A percentile compares a stretch with the other conserved stretches of the same genome.
These are phyloP conservation scores for Ditylenchus weischeri DNA, from an alignment of 2,888 invertebrate species.

Conservation along the genomic window DNA sequence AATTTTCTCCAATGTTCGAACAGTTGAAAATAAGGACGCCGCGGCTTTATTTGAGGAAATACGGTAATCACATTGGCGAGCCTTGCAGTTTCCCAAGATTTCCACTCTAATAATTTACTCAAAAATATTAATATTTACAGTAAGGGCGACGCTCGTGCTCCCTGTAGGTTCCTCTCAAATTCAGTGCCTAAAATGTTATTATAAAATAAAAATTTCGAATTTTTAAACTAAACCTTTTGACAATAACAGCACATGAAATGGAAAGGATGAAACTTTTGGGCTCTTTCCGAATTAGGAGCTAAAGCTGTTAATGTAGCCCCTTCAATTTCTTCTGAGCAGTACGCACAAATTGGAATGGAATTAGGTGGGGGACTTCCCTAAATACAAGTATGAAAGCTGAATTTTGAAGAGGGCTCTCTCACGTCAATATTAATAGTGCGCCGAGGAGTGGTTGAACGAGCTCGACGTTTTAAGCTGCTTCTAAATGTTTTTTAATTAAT, in stretches of 20 bases:
- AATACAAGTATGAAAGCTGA: constrained; percentile 2
- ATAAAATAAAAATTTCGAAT: not conserved
- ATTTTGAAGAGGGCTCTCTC: not conserved
- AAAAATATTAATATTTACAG: constrained; percentile 30
- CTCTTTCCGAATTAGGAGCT: constrained; percentile 79
- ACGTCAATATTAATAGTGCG: constrained; percentile 52
- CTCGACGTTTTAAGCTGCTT: constrained; percentile 49
- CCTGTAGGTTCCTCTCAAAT: constrained; percentile 56
- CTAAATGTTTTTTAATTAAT: constrained; percentile 20
- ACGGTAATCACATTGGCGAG: no score
- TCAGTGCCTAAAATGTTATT: constrained; percentile 42
- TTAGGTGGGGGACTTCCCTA: constrained; percentile 46
- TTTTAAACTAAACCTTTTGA: constrained; percentile 66
- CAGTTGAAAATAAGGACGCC: no score
- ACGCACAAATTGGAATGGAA: constrained; percentile 52
- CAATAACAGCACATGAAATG: constrained; percentile 95
- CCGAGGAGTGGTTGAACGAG: constrained; percentile 53
- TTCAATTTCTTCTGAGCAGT: constrained; percentile 50
- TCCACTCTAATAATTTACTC: no score
- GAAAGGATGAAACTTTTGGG: constrained; percentile 92
- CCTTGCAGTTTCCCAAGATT: no score
- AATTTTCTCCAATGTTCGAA: no score
- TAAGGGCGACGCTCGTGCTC: constrained; percentile 98
- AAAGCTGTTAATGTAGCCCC: constrained; percentile 56
- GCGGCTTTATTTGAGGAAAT: no score